These are phyloP conservation scores for Montipora efflorescens DNA, from an alignment of 64 coral and sea anemone species.

Conservation along the genomic window DNA sequence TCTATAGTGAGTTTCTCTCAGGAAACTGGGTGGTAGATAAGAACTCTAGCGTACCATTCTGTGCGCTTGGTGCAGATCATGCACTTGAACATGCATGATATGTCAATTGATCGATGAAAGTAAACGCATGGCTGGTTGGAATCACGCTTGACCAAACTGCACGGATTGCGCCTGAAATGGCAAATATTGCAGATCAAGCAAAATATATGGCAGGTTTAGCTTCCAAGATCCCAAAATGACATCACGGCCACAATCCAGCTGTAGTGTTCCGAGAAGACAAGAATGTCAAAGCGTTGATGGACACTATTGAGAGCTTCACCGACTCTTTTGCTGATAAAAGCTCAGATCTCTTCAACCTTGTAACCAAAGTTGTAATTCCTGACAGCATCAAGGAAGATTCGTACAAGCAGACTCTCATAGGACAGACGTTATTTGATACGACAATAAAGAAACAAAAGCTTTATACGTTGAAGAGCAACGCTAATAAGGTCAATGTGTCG, in stretches of 20 bases:
- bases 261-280: conserved; percentile 21
- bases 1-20: not conserved
- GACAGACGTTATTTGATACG: not conserved
- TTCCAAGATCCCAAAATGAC: conserved; percentile 27
- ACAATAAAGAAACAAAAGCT: not conserved
- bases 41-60: conserved; percentile 13
- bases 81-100: not conserved
- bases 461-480: not conserved
- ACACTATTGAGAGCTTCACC: conserved; percentile 17
- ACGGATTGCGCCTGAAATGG: conserved; percentile 17
- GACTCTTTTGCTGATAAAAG: conserved; percentile 1
- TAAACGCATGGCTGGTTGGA: not conserved
- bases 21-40: conserved; percentile 48
- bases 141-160: conserved; percentile 30
- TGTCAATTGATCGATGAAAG: conserved; percentile 29
- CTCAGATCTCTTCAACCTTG: too few relatives aligned
- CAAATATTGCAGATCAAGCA: conserved; percentile 29
- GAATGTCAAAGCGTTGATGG: conserved; percentile 20
- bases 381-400: too few relatives aligned
- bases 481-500: not conserved
- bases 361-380: too few relatives aligned
- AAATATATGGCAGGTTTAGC: conserved; percentile 46
- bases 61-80: conserved; percentile 41
- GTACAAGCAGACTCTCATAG: not conserved
- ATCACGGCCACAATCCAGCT: conserved; percentile 33